These are phyloP conservation scores for Leucoma salicis DNA, from an alignment of 2,888 invertebrate species.

Conservation along the genomic window DNA sequence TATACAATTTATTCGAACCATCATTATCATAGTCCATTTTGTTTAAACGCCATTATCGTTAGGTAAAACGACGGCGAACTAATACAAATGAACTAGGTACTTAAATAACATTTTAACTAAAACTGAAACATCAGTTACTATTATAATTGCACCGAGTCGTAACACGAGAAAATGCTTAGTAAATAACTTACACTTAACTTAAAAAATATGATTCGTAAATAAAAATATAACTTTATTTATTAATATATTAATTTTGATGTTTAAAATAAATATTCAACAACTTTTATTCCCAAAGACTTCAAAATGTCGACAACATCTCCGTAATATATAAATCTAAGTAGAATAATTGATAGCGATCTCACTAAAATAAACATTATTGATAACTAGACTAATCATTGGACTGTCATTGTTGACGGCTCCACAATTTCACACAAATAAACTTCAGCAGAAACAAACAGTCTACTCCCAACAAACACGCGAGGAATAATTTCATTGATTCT, in stretches of 20 bases:
- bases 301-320: conserved; percentile 29
- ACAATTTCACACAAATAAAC: conserved; percentile 7
- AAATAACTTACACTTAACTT: conserved; percentile 43
- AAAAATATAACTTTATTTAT: conserved; percentile 47
- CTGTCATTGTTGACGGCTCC: conserved; percentile 19
- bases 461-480: conserved; percentile 30
- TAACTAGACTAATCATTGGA: conserved; percentile 28
- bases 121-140: conserved; percentile 54
- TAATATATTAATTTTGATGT: conserved; percentile 60
- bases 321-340: conserved; percentile 57
- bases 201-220: conserved; percentile 41
- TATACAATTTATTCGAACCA: conserved; percentile 67
- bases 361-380: conserved; percentile 45
- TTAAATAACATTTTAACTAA: conserved; percentile 45
- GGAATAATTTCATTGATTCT: conserved; percentile 60
- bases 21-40: conserved; percentile 51
- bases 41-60: conserved; percentile 45
- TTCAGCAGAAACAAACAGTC: conserved; percentile 8
- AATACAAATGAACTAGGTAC: conserved; percentile 40
- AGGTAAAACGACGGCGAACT: conserved; percentile 46
- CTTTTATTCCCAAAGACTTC: conserved; percentile 36
- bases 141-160: conserved; percentile 71
- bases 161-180: conserved; percentile 63
- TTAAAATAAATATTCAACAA: conserved; percentile 56
- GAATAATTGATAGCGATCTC: conserved; percentile 56